phyloP scores from a whole-genome alignment of 2,888 invertebrate species.

The Muscina levida region DNA sequence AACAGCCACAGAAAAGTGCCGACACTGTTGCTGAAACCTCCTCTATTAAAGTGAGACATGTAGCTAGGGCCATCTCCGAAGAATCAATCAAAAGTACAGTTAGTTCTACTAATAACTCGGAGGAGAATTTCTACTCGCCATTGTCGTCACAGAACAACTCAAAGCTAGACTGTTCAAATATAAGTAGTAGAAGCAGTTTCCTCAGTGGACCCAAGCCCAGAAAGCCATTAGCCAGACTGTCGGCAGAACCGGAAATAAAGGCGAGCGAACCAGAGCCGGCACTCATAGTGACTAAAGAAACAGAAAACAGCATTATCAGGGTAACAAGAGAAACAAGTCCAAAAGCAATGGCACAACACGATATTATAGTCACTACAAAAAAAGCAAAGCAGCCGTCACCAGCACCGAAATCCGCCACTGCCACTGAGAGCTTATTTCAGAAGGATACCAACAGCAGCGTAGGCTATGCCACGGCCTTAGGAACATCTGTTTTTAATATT shows the following conservation, averaged over 20 bases:
- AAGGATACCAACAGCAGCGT: slow-evolving; percentile 2
- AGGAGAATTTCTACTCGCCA: slow-evolving; percentile 71
- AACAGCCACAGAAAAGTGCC: not conserved
- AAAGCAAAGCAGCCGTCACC: not conserved
- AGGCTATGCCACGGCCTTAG: slow-evolving; percentile 2
- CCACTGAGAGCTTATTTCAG: not conserved
- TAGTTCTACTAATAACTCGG: slow-evolving; percentile 56
- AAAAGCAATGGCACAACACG: not conserved
- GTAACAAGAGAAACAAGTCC: not conserved
- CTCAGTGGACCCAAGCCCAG: slow-evolving; percentile 71
- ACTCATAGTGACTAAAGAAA: not conserved
- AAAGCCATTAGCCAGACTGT: slow-evolving; percentile 66
- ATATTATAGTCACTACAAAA: not conserved
- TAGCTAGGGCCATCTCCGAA: slow-evolving; percentile 55
- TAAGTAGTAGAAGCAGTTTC: slow-evolving; percentile 45
- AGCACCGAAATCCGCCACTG: not conserved
- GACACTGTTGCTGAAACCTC: not conserved
- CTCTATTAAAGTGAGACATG: not conserved
- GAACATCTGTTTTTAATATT: not conserved
- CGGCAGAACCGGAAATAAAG: slow-evolving; percentile 59
- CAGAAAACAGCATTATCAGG: not conserved
- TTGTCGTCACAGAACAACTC: slow-evolving; percentile 69
- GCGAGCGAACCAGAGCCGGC: not conserved
- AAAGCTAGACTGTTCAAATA: slow-evolving; percentile 44
- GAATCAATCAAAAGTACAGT: slow-evolving; percentile 54